These are phyloP conservation scores for Caradrina clavipalpis DNA, from an alignment of 2,888 invertebrate genomes.

Conservation along the genomic window DNA sequence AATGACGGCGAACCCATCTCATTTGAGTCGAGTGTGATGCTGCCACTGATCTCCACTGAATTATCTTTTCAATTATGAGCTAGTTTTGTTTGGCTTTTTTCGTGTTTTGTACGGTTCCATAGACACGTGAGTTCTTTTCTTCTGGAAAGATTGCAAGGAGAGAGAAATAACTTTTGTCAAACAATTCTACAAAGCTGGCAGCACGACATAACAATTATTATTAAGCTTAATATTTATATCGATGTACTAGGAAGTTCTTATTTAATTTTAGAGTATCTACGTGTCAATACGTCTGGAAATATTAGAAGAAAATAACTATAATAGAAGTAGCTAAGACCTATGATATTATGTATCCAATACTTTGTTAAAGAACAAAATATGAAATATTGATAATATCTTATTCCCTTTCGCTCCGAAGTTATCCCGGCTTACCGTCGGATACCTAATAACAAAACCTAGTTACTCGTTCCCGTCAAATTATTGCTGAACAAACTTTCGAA, in stretches of 20 bases:
- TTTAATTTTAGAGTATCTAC: too few relatives aligned
- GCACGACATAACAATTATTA: too few relatives aligned
- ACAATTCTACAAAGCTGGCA: neutral
- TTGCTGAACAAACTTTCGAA: conserved; percentile 48
- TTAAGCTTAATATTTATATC: too few relatives aligned
- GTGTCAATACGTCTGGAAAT: too few relatives aligned
- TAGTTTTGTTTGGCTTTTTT: conserved; percentile 38
- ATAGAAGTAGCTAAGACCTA: neutral
- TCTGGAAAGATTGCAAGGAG: neutral
- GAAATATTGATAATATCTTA: conserved; percentile 7
- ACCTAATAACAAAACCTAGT: conserved; percentile 30
- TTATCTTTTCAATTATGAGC: conserved; percentile 55
- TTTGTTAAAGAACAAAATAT: neutral
- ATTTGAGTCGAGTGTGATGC: conserved; percentile 47
- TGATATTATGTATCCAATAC: neutral
- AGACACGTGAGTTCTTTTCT: neutral
- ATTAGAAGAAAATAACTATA: neutral
- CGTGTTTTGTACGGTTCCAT: conserved; percentile 7
- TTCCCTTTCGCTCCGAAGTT: conserved; percentile 8
- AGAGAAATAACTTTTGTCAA: neutral
- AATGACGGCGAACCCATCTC: conserved; percentile 45
- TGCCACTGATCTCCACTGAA: conserved; percentile 45
- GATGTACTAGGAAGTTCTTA: too few relatives aligned
- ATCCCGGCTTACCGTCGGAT: neutral
- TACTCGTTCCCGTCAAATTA: conserved; percentile 42